These are phyloP conservation scores for Drosophila borealis DNA, from an alignment of 2,888 invertebrate species.

Conservation along the genomic window DNA sequence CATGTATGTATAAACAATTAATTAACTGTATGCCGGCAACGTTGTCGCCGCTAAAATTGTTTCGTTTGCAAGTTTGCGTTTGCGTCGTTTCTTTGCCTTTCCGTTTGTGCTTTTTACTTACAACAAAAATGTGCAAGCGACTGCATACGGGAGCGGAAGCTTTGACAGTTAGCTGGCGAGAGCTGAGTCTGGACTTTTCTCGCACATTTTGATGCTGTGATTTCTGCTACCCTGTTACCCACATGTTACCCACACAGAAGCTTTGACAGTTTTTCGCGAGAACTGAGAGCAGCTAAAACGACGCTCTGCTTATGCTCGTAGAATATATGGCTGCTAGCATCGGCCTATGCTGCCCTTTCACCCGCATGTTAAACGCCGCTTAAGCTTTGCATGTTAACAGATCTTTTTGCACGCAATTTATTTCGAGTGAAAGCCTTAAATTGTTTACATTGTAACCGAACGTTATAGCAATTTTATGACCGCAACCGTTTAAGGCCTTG, in stretches of 20 bases:
- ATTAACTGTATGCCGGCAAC: slow-evolving; percentile 10
- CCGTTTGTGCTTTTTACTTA: slow-evolving; percentile 11
- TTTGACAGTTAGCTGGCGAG: slow-evolving; percentile 6
- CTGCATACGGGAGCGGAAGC: slow-evolving; percentile 17
- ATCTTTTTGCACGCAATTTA: slow-evolving; percentile 44
- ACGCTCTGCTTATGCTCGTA: slow-evolving; percentile 1
- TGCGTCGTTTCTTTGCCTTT: slow-evolving; percentile 8
- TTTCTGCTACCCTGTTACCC: slow-evolving; percentile 10
- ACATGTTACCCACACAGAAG: not conserved
- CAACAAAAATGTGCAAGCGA: slow-evolving; percentile 17
- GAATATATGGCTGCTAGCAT: too few relatives aligned
- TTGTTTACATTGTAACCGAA: slow-evolving; percentile 40
- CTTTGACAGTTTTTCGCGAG: slow-evolving; percentile 7
- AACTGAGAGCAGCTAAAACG: not conserved
- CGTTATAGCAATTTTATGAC: slow-evolving; percentile 55
- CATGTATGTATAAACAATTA: slow-evolving; percentile 11
- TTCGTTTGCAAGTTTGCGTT: slow-evolving; percentile 13
- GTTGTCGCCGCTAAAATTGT: not conserved
- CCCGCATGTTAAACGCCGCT: slow-evolving; percentile 15
- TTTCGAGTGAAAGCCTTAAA: slow-evolving; percentile 68
- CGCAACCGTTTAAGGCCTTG: slow-evolving; percentile 68
- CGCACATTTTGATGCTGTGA: slow-evolving; percentile 4
- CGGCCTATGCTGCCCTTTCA: slow-evolving; percentile 3
- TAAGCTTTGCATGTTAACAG: slow-evolving; percentile 4
- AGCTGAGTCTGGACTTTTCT: slow-evolving; percentile 14